Conservation (phyloP, 2,888 invertebrate genomes). For the Dryobota labecula region DNA sequence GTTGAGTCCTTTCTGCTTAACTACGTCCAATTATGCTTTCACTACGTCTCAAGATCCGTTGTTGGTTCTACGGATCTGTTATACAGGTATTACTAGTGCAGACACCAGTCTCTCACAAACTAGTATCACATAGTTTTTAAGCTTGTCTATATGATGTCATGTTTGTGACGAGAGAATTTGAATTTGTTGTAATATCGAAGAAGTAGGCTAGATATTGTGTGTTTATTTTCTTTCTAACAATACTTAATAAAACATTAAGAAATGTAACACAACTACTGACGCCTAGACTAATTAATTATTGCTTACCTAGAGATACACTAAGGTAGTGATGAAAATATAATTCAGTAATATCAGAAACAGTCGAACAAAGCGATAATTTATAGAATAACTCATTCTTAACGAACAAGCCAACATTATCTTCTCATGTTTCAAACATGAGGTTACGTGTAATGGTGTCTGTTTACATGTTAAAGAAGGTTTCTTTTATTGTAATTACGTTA, state of each 20-base stretch:
- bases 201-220: neutral
- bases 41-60: too few species aligned
- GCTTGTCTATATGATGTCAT: too few species aligned
- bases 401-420: slow-evolving; percentile 21
- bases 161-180: too few species aligned
- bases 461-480: slow-evolving; percentile 18
- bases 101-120: too few species aligned
- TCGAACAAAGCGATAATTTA: slow-evolving; percentile 14
- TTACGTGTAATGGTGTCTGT: slow-evolving; percentile 19
- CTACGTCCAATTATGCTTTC: too few species aligned
- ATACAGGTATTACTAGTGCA: too few species aligned
- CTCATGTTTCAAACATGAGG: slow-evolving; percentile 34
- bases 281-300: slow-evolving; percentile 25
- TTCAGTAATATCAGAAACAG: slow-evolving; percentile 7
- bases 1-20: too few species aligned
- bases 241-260: neutral
- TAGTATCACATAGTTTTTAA: too few species aligned
- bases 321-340: slow-evolving; percentile 5
- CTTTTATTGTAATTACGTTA: slow-evolving; percentile 30
- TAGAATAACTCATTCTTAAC: slow-evolving; percentile 18
- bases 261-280: neutral
- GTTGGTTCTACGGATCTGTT: too few species aligned
- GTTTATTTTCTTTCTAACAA: neutral
- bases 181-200: neutral
- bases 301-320: neutral